phyloP scores from a whole-genome alignment of 2,888 invertebrate species.

The Pteria penguin region DNA sequence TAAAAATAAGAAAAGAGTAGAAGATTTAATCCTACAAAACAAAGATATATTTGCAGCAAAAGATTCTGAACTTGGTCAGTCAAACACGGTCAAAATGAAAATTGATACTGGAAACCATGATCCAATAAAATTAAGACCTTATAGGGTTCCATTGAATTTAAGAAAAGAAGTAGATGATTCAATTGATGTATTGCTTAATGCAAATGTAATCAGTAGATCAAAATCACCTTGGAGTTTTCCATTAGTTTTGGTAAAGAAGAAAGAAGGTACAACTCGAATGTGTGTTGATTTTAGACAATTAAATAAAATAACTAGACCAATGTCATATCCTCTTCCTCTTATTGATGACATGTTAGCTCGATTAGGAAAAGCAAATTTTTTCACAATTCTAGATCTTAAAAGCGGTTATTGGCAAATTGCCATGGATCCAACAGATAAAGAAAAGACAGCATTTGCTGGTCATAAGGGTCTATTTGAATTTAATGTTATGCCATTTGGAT shows the following conservation, averaged over 20 bases:
- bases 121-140: conserved; percentile 37
- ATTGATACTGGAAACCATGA: too few species aligned
- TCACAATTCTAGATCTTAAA: conserved; percentile 24
- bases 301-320: conserved; percentile 20
- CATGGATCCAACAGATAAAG: too few species aligned
- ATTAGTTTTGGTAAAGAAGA: too few species aligned
- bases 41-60: conserved; percentile 39
- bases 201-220: conserved; percentile 42
- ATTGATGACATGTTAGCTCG: too few species aligned
- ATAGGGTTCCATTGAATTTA: too few species aligned
- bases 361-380: conserved; percentile 23
- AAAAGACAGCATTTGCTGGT: too few species aligned
- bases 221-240: too few species aligned
- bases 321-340: not conserved
- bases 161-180: too few species aligned
- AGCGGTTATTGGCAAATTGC: conserved; percentile 35
- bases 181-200: conserved; percentile 46
- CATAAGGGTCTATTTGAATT: too few species aligned
- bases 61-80: conserved; percentile 34
- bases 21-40: conserved; percentile 22
- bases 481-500: conserved; percentile 38
- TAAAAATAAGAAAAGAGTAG: too few species aligned
- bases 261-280: too few species aligned
- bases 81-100: conserved; percentile 39
- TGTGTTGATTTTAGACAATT: conserved; percentile 28